Conservation (phyloP, 2,888 invertebrate genomes). For the Myopa testacea region DNA sequence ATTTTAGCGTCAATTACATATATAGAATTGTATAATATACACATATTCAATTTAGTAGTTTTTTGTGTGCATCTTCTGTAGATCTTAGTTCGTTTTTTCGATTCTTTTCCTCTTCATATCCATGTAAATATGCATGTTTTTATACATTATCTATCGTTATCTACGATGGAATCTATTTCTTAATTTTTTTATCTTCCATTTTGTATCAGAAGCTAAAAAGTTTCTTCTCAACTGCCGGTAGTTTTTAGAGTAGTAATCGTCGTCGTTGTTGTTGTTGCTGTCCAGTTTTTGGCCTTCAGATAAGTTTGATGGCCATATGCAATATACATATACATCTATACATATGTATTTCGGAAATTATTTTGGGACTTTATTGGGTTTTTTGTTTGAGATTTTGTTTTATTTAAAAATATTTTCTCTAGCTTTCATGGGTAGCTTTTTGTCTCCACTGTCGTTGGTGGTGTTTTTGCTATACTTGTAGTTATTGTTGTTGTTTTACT, state of each 20-base stretch:
- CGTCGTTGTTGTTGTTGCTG: constrained; percentile 23
- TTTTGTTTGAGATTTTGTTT: not conserved
- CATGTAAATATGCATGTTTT: not conserved
- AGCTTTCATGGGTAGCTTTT: not conserved
- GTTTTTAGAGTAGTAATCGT: not conserved
- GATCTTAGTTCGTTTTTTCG: not conserved
- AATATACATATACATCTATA: no score
- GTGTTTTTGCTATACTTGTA: no score
- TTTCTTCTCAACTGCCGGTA: constrained; percentile 3
- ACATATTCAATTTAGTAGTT: no score
- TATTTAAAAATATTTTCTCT: not conserved
- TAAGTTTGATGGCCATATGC: constrained; percentile 23
- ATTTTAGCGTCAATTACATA: no score
- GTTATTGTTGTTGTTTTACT: not conserved
- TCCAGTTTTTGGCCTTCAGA: constrained; percentile 25
- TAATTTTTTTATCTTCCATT: not conserved
- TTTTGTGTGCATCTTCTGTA: not conserved
- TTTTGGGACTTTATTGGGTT: constrained; percentile 12
- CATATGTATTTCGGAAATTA: not conserved
- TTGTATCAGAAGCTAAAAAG: no score
- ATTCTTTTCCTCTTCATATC: not conserved
- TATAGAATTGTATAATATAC: no score
- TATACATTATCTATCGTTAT: not conserved
- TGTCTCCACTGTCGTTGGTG: not conserved
- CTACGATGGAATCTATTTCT: no score